Conservation (phyloP, 1,140 invertebrate species). For the Macrobrachium rosenbergii region DNA sequence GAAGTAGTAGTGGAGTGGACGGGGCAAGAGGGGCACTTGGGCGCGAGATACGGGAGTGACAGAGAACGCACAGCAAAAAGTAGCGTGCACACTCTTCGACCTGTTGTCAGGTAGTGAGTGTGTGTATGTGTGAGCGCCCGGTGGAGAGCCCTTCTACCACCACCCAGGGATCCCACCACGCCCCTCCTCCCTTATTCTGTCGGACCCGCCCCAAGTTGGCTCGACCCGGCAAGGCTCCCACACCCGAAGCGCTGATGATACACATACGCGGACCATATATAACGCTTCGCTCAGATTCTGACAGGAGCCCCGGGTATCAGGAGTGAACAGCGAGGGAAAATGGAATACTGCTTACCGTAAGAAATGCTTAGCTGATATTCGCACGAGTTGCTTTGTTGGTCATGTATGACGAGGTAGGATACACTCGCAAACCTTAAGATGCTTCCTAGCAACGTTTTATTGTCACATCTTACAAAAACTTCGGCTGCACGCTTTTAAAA, state of each 20-base stretch:
- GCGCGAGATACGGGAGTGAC: slow-evolving; percentile 16
- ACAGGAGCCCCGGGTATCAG: too few relatives aligned
- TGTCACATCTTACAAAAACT: too few relatives aligned
- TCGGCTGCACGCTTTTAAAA: too few relatives aligned
- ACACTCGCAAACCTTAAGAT: too few relatives aligned
- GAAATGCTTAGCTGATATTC: too few relatives aligned
- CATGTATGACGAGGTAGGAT: too few relatives aligned
- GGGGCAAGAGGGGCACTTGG: not conserved
- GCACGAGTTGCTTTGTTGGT: too few relatives aligned
- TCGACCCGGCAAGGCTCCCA: not conserved
- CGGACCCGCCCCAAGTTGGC: not conserved
- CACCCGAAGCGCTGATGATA: slow-evolving; percentile 2
- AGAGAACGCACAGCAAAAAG: slow-evolving; percentile 47
- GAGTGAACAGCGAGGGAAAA: too few relatives aligned
- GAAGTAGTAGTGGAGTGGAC: too few relatives aligned
- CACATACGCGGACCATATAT: not conserved
- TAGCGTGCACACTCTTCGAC: slow-evolving; percentile 49
- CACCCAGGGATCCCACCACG: slow-evolving; percentile 31
- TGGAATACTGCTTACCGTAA: too few relatives aligned
- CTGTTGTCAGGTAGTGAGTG: slow-evolving; percentile 56
- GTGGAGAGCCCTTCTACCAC: slow-evolving; percentile 10
- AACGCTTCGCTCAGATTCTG: too few relatives aligned
- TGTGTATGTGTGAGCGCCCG: not conserved
- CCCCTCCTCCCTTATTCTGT: not conserved
- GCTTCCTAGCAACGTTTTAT: too few relatives aligned